Evolutionary conservation across 2,888 invertebrate species (phyloP).

Genomic region (Biston stratarius): DNA sequence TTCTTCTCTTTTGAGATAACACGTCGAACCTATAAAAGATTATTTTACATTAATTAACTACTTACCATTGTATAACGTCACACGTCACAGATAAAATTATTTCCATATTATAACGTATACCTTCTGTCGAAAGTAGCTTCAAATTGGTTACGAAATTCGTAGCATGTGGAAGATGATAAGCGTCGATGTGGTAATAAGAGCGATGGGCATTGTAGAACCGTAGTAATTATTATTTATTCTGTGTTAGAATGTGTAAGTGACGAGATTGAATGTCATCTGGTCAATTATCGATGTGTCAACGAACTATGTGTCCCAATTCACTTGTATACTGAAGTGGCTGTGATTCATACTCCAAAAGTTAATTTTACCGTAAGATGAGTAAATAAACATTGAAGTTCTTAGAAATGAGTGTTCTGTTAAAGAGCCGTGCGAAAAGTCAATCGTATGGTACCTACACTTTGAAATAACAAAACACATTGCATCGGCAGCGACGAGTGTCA

Average conservation of each 20-base stretch:
- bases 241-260: constrained; percentile 42
- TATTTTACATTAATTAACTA: constrained; percentile 29
- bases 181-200: constrained; percentile 43
- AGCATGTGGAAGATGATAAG: constrained; percentile 43
- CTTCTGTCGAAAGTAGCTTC: constrained; percentile 31
- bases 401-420: constrained; percentile 13
- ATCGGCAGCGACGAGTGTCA: background rate
- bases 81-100: constrained; percentile 34
- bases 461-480: background rate
- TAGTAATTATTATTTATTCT: constrained; percentile 2
- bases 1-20: constrained; percentile 24
- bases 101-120: constrained; percentile 22
- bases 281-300: constrained; percentile 70
- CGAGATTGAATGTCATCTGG: constrained; percentile 68
- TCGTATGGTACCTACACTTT: background rate
- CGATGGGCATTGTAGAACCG: constrained; percentile 27
- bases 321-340: constrained; percentile 55
- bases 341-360: constrained; percentile 29
- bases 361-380: constrained; percentile 29
- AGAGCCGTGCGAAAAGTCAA: constrained; percentile 14
- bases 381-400: constrained; percentile 26
- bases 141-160: constrained; percentile 33
- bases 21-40: constrained; percentile 18
- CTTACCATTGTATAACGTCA: constrained; percentile 22
- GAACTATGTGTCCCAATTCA: constrained; percentile 70